Conservation (phyloP, 1,140 invertebrate species). For the Orchestia grillus region DNA sequence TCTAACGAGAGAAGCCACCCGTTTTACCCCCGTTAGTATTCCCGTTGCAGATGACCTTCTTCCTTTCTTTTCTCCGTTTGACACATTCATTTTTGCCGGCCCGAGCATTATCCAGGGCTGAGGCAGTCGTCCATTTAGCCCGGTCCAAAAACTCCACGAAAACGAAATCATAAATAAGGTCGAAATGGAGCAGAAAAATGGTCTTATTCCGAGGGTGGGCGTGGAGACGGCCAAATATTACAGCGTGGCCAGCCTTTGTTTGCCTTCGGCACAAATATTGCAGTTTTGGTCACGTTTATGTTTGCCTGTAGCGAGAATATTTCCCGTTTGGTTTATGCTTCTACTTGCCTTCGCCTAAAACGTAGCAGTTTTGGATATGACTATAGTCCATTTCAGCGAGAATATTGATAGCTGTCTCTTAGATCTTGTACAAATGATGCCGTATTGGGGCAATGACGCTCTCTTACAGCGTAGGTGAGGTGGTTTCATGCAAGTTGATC, state of each 20-base stretch:
- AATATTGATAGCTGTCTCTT: not conserved
- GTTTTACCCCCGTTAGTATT: not conserved
- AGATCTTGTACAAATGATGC: not conserved
- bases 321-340: not conserved
- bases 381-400: not conserved
- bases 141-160: constrained; percentile 47
- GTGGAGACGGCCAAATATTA: constrained; percentile 35
- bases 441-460: not conserved
- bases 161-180: constrained; percentile 56
- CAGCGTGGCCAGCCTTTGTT: not conserved
- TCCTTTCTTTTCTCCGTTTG: constrained; percentile 31
- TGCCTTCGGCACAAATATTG: not conserved
- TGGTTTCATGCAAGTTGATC: not conserved
- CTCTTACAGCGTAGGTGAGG: not conserved
- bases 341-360: not conserved
- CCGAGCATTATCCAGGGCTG: constrained; percentile 34
- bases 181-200: constrained; percentile 55
- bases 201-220: constrained; percentile 37
- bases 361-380: not conserved
- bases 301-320: not conserved
- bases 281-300: not conserved
- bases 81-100: constrained; percentile 19
- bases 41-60: not conserved
- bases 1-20: not conserved
- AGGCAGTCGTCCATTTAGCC: constrained; percentile 46